These are phyloP conservation scores for Circaetus cinerascens DNA, from an alignment of 2,113 vertebrate species.

Conservation along the genomic window DNA sequence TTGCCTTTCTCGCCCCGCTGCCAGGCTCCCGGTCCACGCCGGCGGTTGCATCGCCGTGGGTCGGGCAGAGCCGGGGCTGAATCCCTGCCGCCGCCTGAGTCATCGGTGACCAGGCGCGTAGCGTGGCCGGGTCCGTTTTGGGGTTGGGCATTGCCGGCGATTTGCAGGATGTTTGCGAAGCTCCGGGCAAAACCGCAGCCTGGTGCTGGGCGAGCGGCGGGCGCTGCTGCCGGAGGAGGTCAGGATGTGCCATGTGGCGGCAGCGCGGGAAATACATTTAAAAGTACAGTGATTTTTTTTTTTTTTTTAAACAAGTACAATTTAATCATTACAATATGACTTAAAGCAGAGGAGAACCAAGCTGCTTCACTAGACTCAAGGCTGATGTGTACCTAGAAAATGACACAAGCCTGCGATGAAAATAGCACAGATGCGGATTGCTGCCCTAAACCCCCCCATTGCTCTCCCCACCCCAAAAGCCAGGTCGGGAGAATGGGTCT, in stretches of 20 bases:
- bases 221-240: neutral
- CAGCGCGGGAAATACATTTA: neutral
- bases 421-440: rapidly evolving
- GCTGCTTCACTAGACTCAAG: neutral
- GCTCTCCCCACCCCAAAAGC: neutral
- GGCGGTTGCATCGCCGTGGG: rapidly evolving
- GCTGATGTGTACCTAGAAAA: neutral
- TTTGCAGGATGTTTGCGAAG: neutral
- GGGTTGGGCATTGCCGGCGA: neutral
- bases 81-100: neutral
- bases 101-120: rapidly evolving
- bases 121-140: rapidly evolving
- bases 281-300: neutral
- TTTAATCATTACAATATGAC: neutral
- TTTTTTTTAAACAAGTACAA: neutral
- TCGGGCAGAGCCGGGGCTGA: neutral
- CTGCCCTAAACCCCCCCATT: neutral
- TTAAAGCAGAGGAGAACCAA: neutral
- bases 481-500: rapidly evolving
- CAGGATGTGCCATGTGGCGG: rapidly evolving
- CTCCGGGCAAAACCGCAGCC: neutral
- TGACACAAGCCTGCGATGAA: rapidly evolving
- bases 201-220: neutral
- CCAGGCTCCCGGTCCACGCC: rapidly evolving
- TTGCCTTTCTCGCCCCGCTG: neutral